Evolutionary conservation across 2,113 vertebrate genomes (phyloP), one percentile per base, ranked within the genome.

Genomic region (Corythaeola cristata): DNA sequence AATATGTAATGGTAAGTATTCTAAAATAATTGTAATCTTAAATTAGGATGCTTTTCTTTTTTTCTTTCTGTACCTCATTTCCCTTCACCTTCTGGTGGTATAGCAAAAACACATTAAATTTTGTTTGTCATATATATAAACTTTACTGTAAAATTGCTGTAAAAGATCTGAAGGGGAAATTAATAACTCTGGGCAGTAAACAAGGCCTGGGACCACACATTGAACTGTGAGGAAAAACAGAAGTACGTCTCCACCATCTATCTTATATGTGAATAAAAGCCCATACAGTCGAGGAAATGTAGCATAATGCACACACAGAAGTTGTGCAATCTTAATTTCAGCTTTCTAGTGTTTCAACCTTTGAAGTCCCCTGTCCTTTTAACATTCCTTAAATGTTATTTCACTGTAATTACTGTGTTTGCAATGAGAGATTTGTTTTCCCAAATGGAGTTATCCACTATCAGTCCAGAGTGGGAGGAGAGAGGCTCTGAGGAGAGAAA

Each of bases 351-450:
- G 62, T 94, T 85, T 88, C 77, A 86, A 3, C 84, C 80, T 96
- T 92, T 89, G 76, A 96, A 88, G 76, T 96, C 16, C 6, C 39
- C 33, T 49, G 79, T 87, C 83, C 64, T 88, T 96, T 90, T 86
- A 93, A 84, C 64, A 92, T 93, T 75, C 64, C 73, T 90, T 95
- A 81, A 92, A 86, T 75, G 86, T 77, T 90, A 81, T 89, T 92
- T 94, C 89, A 85, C 49, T 74, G 49, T 93, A 77, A 76, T 84
- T 88, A 63, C 86, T 74, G 53, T 84, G 41, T 79, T 80, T 92
- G 72, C 37, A 80, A 69, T 28, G 37, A 69, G 80, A 78, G 18
- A 89, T 55, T 85, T 67, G 13, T 75, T 93, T 89, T 85, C 41
- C 77, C 45, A 69, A 58, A 55, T 28, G 74, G 68, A 63, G 30